Base-by-base conservation (phyloP, 2,113 vertebrate genomes). In the Ardeotis arabs region DNA sequence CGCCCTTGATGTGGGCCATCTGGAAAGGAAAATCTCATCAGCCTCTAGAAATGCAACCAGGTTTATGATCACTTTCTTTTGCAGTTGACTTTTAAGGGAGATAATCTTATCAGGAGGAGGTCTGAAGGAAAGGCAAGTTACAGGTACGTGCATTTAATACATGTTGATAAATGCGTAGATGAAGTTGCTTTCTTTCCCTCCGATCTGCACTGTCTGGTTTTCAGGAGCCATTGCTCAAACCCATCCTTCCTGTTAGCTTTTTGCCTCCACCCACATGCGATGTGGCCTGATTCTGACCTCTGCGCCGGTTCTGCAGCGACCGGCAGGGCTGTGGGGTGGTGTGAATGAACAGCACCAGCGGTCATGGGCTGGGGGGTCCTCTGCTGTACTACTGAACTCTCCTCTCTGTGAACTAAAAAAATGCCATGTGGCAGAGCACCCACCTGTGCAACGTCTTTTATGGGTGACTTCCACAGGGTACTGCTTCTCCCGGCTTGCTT, bases 1-100 rank as follows among this genome's bases (percentile, higher is more conserved):
- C 44, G 2, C 28, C 78, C 86, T 80, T 98, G 98, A 97, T 97
- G 88, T 93, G 97, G 96, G 97, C 96, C 98, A 98, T 98, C 98
- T 96, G 97, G 95, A 98, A 97, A 98, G 82, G 79, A 73, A 92
- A 92, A 86, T 64, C 44, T 81, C 84, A 52, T 84, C 72, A 63
- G 12, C 35, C 35, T 72, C 58, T 81, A 84, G 62, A 93, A 87
- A 66, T 25, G 8, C 92, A 82, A 45, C 68, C 79, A 92, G 23
- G 45, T 62, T 93, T 93, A 75, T 21, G n/a, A 69, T 55, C 49
- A 6, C 24, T 95, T 94, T 92, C 44, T 94, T 95, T 90, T 84
- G 56, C 90, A 81, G 88, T 17, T 95, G 83, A 33, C 84, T 90
- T 86, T 49, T 78, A 76, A 94, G 88, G 80, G 68, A 84, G 35